Base-by-base conservation (phyloP, 2,888 invertebrate genomes). In the Drosophila mercatorum region DNA sequence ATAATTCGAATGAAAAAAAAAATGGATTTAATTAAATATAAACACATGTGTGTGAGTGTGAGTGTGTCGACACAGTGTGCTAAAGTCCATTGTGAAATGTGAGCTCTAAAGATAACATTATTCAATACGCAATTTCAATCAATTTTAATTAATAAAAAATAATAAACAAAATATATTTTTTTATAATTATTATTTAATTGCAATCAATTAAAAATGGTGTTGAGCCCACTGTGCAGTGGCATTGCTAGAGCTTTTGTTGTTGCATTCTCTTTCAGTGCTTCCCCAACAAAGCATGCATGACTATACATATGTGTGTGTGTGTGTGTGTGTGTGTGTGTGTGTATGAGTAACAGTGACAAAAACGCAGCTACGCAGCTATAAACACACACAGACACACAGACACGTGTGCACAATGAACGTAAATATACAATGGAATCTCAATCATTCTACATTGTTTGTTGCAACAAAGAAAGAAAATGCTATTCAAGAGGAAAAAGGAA, bases 21-120 rank as follows among this genome's bases (percentile, higher is more conserved):
- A 81, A 68, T 66, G 69, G 62, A 83, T 85, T 84, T 88, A 79
- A 88, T 88, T 84, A 88, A 85, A 76, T 83, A 84, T 76, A 81
- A 69, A 52, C 52, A 47, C 51, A 51, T 52, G 41, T 65, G 47
- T 22, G 11, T 63, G 7, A 41, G 59, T 28, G n/a, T 34, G 53
- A 11, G 66, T 61, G 57, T 58, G 63, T 38, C 31, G 4, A 17
- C 41, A 82, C 78, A 62, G 70, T 84, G 80, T 47, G 44, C 8
- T 31, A 53, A 72, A 55, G 26, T 28, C 26, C 8, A 12, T 22
- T 7, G 22, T 34, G 34, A 44, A 40, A 36, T 44, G 8, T 59
- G 40, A 41, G 36, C 49, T 26, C 17, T 14, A 14, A 47, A 55
- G 44, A 46, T 63, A 43, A 40, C 28, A 28, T 41, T 31, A 12